Base-by-base conservation (phyloP, 2,797 vertebrate genomes). In the Lagorchestes hirsutus region DNA sequence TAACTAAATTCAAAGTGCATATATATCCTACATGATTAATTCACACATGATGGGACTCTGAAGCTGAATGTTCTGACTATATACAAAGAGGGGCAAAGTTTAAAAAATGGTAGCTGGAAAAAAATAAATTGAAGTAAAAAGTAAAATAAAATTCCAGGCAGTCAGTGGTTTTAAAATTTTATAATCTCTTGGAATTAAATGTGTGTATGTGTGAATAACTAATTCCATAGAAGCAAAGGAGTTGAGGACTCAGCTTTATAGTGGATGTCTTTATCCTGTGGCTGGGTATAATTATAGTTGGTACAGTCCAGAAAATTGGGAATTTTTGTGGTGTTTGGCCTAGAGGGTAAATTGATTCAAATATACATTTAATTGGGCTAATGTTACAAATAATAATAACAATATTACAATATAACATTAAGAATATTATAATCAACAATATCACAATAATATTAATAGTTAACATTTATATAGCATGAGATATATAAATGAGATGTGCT, bases 31-130 rank as follows among this genome's bases (percentile, higher is more conserved):
- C 97, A 97, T 96, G 97, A 98, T 98, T 98, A 98, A 98, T 98
- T 98, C 97, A 98, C 97, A 96, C 97, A 97, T 24, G 96, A 98
- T 97, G 91, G 91, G 92, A 90, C 97, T 97, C 96, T 97, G 97
- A 96, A 97, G 96, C 95, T 92, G 96, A 97, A 94, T 50, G 93
- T 96, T 97, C 93, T 94, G 90, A 97, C 93, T 87, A 93, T 95
- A 97, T 97, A 97, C 93, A 98, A 98, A 98, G 97, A 67, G 93
- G 97, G 92, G 94, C 96, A 98, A 96, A 98, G 97, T 97, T 98
- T 97, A 97, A 96, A 74, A 98, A 97, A 96, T 97, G 97, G 97
- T 95, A 97, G 97, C 93, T 96, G 95, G 97, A 97, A 97, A 94
- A 58, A 93, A 96, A 97, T 96, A 92, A 97, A 97, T 97, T 96